phyloP scores from a whole-genome alignment of 2,113 vertebrate genomes.

The Eclectus roratus region DNA sequence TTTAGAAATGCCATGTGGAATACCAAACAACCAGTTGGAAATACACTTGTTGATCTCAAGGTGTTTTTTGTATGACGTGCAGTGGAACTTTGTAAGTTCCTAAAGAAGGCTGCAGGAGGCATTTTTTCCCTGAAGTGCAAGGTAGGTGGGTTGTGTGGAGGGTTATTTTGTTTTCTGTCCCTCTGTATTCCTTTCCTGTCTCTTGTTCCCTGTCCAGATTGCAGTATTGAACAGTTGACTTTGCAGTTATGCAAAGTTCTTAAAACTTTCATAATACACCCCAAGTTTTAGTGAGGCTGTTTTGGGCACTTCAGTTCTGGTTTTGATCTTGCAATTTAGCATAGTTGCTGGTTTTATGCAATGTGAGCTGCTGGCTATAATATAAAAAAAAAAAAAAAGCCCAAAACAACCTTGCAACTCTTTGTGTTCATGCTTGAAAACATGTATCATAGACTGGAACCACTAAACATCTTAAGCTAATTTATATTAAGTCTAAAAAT shows the following conservation, averaged over 20 bases:
- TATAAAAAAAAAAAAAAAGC: neutral
- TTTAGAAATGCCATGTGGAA: neutral
- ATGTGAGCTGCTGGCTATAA: neutral
- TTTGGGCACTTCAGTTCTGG: neutral
- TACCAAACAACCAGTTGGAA: neutral
- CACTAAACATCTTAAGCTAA: neutral
- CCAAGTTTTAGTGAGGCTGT: neutral
- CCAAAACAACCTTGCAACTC: neutral
- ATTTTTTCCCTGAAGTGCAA: neutral
- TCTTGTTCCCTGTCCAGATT: neutral
- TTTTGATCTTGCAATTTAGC: neutral
- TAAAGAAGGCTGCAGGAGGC: neutral
- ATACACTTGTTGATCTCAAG: neutral
- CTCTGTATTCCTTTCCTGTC: neutral
- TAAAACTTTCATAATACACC: neutral
- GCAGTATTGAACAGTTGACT: neutral
- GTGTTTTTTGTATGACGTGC: neutral
- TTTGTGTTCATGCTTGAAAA: neutral
- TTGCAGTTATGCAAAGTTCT: neutral
- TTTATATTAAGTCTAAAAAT: neutral
- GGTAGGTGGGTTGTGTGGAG: neutral
- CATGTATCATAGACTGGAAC: neutral
- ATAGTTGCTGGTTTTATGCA: neutral
- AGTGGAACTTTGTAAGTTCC: neutral
- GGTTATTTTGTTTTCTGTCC: neutral